These are phyloP conservation scores for Silurus glanis DNA, from an alignment of 2,113 vertebrate species.

Conservation along the genomic window DNA sequence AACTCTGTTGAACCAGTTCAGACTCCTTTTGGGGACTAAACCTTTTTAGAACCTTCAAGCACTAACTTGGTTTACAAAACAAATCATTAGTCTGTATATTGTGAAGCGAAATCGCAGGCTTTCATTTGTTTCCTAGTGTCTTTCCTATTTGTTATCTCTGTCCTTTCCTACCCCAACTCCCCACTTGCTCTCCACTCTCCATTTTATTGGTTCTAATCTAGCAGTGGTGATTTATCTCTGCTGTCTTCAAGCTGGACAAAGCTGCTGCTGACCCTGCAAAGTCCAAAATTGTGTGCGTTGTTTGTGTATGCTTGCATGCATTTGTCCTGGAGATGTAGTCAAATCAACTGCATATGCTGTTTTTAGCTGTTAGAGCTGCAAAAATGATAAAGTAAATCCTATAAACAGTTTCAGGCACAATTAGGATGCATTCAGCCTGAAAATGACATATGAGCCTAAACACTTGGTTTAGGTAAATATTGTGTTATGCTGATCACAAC, in stretches of 20 bases:
- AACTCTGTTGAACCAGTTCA: conserved; percentile 14
- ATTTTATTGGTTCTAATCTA: conserved; percentile 54
- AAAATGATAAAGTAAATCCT: not conserved
- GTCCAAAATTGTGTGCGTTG: conserved; percentile 25
- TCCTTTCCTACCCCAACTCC: not conserved
- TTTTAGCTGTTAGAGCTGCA: not conserved
- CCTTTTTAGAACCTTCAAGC: conserved; percentile 32
- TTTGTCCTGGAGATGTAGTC: not conserved
- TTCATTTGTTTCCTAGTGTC: conserved; percentile 47
- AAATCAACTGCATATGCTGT: not conserved
- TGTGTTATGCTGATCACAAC: not conserved
- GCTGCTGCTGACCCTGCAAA: conserved; percentile 48
- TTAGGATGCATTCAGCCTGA: not conserved
- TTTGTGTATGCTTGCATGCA: conserved; percentile 27
- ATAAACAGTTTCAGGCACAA: not conserved
- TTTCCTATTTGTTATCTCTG: conserved; percentile 51
- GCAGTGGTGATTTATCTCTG: conserved; percentile 55
- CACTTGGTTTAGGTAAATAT: not conserved
- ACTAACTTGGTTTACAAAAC: conserved; percentile 34
- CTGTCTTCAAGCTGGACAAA: conserved; percentile 50
- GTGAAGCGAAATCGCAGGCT: conserved; percentile 36
- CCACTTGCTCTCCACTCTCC: conserved; percentile 20
- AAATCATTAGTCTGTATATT: conserved; percentile 48
- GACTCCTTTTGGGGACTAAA: conserved; percentile 22
- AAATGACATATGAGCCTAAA: not conserved